Conservation (phyloP, 2,888 invertebrate genomes). For the Homarus gammarus region DNA sequence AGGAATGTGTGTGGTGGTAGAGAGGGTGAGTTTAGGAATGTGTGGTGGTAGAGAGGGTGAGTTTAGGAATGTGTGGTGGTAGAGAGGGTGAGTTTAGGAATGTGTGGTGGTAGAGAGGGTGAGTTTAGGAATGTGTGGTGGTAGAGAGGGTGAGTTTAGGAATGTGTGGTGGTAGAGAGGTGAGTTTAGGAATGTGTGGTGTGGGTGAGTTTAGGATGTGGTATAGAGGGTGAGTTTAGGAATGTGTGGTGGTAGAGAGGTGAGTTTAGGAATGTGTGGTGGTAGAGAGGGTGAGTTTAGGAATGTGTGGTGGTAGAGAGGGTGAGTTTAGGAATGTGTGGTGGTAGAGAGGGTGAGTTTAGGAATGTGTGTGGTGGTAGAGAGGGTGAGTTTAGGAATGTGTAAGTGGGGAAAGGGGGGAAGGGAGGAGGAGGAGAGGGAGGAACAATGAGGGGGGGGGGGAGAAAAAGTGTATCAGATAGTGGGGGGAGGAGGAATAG, state of each 20-base stretch:
- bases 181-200: not conserved
- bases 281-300: constrained; percentile 18
- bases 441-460: not conserved
- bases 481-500: not conserved
- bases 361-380: not conserved
- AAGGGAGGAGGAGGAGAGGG: not conserved
- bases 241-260: too few relatives aligned
- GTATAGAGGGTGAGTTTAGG: constrained; percentile 14
- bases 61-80: too few relatives aligned
- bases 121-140: not conserved
- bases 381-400: not conserved
- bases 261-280: too few relatives aligned
- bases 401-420: not conserved
- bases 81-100: constrained; percentile 4
- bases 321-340: not conserved
- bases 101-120: not conserved
- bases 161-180: not conserved
- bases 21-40: not conserved
- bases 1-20: not conserved
- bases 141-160: not conserved
- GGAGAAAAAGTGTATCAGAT: not conserved
- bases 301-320: not conserved
- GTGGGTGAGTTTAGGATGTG: too few relatives aligned
- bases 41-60: too few relatives aligned
- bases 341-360: not conserved